Evolutionary conservation across 2,888 invertebrate species (phyloP).

Genomic region (Rhopalosiphum nymphaeae): DNA sequence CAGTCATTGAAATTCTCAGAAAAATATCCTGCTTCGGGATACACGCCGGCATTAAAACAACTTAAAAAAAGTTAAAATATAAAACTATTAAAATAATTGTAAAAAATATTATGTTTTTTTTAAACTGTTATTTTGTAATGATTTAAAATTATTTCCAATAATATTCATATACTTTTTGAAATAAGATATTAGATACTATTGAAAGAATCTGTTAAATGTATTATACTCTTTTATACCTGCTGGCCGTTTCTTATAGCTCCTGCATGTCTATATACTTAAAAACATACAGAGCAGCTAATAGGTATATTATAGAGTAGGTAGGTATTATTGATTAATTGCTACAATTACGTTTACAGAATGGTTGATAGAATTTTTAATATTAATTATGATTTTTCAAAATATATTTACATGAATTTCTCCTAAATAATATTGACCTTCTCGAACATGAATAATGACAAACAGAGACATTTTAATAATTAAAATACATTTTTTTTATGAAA

Average conservation of each 20-base stretch:
- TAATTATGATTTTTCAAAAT: neutral
- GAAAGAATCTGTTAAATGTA: neutral
- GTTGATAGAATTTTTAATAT: neutral
- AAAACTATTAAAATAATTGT: neutral
- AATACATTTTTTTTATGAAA: too few species aligned
- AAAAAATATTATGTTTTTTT: neutral
- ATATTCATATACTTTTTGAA: neutral
- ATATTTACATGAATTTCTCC: neutral
- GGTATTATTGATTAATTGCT: too few species aligned
- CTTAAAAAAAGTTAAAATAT: neutral
- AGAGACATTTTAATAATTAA: too few species aligned
- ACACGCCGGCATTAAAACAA: neutral
- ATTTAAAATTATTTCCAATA: neutral
- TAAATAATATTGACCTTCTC: neutral
- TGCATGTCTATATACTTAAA: neutral
- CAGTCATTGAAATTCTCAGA: neutral
- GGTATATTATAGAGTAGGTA: neutral
- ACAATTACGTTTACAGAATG: too few species aligned
- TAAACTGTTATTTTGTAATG: neutral
- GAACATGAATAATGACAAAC: too few species aligned
- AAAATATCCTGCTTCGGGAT: neutral
- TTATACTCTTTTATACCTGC: neutral
- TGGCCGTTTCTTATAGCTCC: neutral
- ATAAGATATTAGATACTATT: neutral
- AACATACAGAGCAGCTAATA: neutral